Percentiles rank a stretch among this genome's conserved stretches.
phyloP scores from a whole-genome alignment of 2,888 invertebrate species.

The Eupithecia subfuscata region DNA sequence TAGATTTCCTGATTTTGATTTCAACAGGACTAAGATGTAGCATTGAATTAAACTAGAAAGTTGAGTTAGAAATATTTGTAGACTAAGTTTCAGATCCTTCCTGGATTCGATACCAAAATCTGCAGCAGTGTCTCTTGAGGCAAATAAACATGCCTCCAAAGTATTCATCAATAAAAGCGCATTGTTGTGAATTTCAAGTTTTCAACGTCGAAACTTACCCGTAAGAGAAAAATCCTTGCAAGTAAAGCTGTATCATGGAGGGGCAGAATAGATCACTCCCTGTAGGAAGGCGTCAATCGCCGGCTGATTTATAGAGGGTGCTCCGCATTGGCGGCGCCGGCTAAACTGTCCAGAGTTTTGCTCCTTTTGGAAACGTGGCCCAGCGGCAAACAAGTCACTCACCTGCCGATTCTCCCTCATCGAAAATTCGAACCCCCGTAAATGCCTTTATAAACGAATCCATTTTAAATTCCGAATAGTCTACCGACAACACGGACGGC shows the following conservation, averaged over 20 bases:
- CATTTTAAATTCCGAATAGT: conserved; percentile 80
- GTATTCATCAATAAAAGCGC: conserved; percentile 59
- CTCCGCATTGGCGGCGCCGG: conserved; percentile 65
- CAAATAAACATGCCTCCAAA: neutral
- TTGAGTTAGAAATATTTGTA: neutral
- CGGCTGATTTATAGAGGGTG: conserved; percentile 80
- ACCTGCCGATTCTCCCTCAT: conserved; percentile 78
- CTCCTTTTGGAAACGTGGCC: conserved; percentile 70
- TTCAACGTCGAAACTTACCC: conserved; percentile 55
- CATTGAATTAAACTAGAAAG: neutral
- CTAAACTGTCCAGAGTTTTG: conserved; percentile 80
- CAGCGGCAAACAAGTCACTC: conserved; percentile 83
- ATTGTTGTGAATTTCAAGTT: conserved; percentile 53
- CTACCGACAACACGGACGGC: conserved; percentile 76
- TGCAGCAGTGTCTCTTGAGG: neutral
- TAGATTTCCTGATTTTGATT: too few species aligned
- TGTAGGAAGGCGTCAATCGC: conserved; percentile 82
- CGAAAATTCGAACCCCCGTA: conserved; percentile 77
- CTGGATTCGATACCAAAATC: neutral
- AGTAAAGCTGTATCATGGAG: conserved; percentile 78
- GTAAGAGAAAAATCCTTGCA: conserved; percentile 72
- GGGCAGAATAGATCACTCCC: conserved; percentile 82
- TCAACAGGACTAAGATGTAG: too few species aligned
- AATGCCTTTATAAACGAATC: conserved; percentile 81
- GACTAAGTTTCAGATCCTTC: neutral